A percentile compares a stretch with the other conserved stretches of the same genome.
Conservation (phyloP, 2,113 vertebrate genomes). For the Mixornis gularis region DNA sequence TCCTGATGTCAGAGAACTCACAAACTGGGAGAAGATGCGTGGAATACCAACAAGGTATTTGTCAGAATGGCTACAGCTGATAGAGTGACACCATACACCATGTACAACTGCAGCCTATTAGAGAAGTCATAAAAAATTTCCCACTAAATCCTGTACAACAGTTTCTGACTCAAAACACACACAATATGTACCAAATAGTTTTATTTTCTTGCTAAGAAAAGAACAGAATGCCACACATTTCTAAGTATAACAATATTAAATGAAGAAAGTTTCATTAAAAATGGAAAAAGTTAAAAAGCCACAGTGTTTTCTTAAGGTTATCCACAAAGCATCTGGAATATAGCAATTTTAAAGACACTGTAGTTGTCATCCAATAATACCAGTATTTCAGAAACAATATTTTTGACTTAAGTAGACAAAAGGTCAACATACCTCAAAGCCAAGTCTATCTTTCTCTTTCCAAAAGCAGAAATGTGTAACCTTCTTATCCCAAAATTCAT, state of each 20-base stretch:
- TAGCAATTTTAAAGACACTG: neutral
- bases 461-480: slow-evolving; percentile 99
- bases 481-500: slow-evolving; percentile 99
- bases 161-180: neutral
- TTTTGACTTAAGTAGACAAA: neutral
- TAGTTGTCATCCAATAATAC: neutral
- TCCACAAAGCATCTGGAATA: neutral
- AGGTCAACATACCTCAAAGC: slow-evolving; percentile 86
- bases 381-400: neutral
- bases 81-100: neutral
- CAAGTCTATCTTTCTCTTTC: slow-evolving; percentile 98
- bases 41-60: neutral
- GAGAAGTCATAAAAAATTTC: neutral
- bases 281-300: neutral
- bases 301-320: neutral
- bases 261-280: neutral
- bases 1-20: neutral
- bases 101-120: neutral
- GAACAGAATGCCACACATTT: neutral
- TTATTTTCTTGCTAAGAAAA: neutral
- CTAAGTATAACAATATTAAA: neutral
- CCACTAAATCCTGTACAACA: neutral
- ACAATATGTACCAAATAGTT: neutral
- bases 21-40: neutral
- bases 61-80: neutral